A percentile compares a stretch with the other conserved stretches of the same genome.
Evolutionary conservation across 2,113 vertebrate genomes (phyloP).

Genomic region (Microcebus griseorufus): DNA sequence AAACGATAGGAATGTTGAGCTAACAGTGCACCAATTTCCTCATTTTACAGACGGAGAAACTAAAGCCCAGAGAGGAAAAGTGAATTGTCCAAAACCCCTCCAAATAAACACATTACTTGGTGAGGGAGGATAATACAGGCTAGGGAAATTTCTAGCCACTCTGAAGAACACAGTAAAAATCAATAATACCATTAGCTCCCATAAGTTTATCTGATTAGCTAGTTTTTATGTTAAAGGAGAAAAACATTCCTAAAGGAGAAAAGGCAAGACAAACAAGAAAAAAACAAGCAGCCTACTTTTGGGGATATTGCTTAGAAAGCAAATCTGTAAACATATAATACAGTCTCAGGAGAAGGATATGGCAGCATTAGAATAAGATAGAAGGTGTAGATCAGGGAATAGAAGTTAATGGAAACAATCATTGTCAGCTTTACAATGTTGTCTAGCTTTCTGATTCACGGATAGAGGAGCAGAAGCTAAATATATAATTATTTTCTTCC

Average conservation of each 20-base stretch:
- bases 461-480: background rate
- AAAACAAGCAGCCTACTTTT: background rate
- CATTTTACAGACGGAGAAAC: background rate
- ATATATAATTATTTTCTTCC: background rate
- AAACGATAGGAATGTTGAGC: background rate
- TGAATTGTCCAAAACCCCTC: background rate
- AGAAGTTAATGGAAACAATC: background rate
- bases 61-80: background rate
- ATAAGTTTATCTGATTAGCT: slow-evolving; percentile 7
- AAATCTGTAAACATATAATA: background rate
- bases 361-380: background rate
- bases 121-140: background rate
- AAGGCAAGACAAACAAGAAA: background rate
- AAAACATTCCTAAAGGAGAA: background rate
- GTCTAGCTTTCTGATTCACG: background rate
- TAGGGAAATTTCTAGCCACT: background rate
- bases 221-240: background rate
- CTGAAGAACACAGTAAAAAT: background rate
- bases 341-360: background rate
- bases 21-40: background rate
- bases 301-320: background rate
- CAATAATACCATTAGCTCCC: background rate
- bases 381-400: background rate
- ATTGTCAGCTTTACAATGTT: background rate
- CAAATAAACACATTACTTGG: background rate